These are phyloP conservation scores for Horisme vitalbata DNA, from an alignment of 2,888 invertebrate species.

Conservation along the genomic window DNA sequence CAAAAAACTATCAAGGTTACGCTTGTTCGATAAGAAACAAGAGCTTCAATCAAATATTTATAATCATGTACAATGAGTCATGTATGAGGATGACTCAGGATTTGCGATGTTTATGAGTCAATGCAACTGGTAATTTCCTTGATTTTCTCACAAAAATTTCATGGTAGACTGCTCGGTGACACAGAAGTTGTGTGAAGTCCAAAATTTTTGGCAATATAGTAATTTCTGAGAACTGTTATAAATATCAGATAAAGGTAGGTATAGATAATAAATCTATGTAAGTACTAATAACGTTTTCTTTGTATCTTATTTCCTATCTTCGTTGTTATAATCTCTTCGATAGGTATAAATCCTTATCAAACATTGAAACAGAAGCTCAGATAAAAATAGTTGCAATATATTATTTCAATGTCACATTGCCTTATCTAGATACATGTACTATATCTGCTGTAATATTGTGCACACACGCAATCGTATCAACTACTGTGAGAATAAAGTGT, in stretches of 20 bases:
- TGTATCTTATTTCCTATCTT: too few relatives aligned
- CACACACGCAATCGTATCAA: slow-evolving; percentile 9
- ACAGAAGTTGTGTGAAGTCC: slow-evolving; percentile 8
- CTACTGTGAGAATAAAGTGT: slow-evolving; percentile 1
- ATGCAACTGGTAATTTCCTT: slow-evolving; percentile 27
- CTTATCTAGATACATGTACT: not conserved
- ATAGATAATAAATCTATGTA: too few relatives aligned
- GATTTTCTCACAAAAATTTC: slow-evolving; percentile 23
- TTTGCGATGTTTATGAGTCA: slow-evolving; percentile 28
- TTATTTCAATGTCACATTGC: slow-evolving; percentile 8
- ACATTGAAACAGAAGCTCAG: not conserved
- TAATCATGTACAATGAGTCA: slow-evolving; percentile 53
- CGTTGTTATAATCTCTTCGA: too few relatives aligned
- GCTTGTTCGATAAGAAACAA: slow-evolving; percentile 38
- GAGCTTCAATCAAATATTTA: slow-evolving; percentile 53
- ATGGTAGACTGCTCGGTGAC: slow-evolving; percentile 30
- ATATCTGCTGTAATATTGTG: slow-evolving; percentile 1
- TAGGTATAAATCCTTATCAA: slow-evolving; percentile 4
- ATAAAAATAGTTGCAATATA: not conserved
- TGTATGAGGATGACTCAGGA: slow-evolving; percentile 36
- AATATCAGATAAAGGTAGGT: too few relatives aligned
- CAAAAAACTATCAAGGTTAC: slow-evolving; percentile 38
- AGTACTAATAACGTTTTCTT: too few relatives aligned
- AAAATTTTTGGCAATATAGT: too few relatives aligned
- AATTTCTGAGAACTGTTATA: too few relatives aligned